Percentiles rank a stretch among this genome's conserved stretches.
Conservation (phyloP, 1,140 invertebrate species). For the Zaprionus africanus region DNA sequence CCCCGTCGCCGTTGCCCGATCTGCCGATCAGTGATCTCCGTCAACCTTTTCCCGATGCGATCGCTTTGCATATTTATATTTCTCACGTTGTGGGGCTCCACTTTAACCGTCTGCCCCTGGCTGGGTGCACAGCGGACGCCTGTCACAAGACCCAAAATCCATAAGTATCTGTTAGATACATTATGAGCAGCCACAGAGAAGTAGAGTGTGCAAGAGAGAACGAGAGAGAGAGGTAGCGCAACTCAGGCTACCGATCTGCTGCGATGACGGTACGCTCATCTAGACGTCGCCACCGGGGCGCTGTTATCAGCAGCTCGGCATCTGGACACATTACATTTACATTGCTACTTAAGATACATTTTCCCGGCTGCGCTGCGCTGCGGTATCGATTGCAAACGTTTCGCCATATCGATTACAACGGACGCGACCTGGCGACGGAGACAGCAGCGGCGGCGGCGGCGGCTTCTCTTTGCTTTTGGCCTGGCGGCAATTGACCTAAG, state of each 20-base stretch:
- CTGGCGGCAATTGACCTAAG: slow-evolving; percentile 72
- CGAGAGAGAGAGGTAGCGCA: neutral
- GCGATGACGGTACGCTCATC: slow-evolving; percentile 25
- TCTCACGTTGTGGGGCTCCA: slow-evolving; percentile 71
- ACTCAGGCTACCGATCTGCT: slow-evolving; percentile 52
- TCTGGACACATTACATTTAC: slow-evolving; percentile 74
- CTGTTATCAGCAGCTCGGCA: slow-evolving; percentile 73
- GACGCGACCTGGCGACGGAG: slow-evolving; percentile 9
- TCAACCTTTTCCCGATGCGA: slow-evolving; percentile 21
- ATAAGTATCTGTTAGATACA: slow-evolving; percentile 57
- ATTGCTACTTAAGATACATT: slow-evolving; percentile 77
- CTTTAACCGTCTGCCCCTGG: slow-evolving; percentile 34
- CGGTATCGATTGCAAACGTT: slow-evolving; percentile 53
- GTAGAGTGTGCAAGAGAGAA: neutral
- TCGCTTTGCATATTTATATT: slow-evolving; percentile 64
- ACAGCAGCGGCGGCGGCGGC: slow-evolving; percentile 5
- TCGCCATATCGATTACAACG: slow-evolving; percentile 70
- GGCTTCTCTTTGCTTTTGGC: slow-evolving; percentile 32
- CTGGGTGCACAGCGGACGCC: slow-evolving; percentile 30
- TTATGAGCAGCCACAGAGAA: slow-evolving; percentile 34
- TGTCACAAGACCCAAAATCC: slow-evolving; percentile 52
- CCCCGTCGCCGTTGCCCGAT: slow-evolving; percentile 12
- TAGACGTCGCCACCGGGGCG: slow-evolving; percentile 46
- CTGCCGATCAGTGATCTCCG: slow-evolving; percentile 20
- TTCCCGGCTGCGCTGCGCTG: slow-evolving; percentile 18